Evolutionary conservation across 2,797 vertebrate species (phyloP).

Genomic region (Acanthurus lineatus): DNA sequence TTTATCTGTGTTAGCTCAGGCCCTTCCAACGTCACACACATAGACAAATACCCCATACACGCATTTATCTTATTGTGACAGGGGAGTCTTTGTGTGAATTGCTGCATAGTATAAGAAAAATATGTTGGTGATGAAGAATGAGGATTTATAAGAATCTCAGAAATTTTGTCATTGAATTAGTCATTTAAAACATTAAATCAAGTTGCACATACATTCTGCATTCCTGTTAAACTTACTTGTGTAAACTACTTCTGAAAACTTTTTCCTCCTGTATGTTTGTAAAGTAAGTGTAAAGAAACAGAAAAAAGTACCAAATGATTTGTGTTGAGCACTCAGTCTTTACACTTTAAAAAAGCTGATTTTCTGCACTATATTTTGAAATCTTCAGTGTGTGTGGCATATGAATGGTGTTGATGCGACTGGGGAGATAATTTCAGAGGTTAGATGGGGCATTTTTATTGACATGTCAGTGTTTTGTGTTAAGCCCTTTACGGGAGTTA

Average conservation of each 20-base stretch:
- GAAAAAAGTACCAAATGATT: background rate
- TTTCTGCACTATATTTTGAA: background rate
- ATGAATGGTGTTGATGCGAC: background rate
- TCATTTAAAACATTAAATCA: conserved; percentile 12
- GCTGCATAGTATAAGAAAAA: conserved; percentile 41
- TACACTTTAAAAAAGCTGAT: conserved; percentile 3
- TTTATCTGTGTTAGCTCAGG: conserved; percentile 80
- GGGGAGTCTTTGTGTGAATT: conserved; percentile 52
- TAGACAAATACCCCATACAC: background rate
- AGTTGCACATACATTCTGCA: background rate
- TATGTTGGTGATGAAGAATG: conserved; percentile 24
- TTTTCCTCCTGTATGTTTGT: background rate
- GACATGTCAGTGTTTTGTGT: conserved; percentile 38
- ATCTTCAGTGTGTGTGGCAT: background rate
- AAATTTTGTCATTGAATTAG: conserved; percentile 14
- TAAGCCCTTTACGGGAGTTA: conserved; percentile 6
- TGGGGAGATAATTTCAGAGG: conserved; percentile 25
- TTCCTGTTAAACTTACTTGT: conserved; percentile 2
- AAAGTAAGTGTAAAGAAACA: background rate
- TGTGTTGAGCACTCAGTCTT: background rate
- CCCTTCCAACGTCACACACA: conserved; percentile 24
- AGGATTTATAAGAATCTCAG: conserved; percentile 7
- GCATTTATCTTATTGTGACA: conserved; percentile 60
- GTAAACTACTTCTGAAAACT: background rate
- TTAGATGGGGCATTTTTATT: conserved; percentile 36